A percentile compares a stretch with the other conserved stretches of the same genome.
Conservation (phyloP, 2,888 invertebrate species). For the Cinara cedri region DNA sequence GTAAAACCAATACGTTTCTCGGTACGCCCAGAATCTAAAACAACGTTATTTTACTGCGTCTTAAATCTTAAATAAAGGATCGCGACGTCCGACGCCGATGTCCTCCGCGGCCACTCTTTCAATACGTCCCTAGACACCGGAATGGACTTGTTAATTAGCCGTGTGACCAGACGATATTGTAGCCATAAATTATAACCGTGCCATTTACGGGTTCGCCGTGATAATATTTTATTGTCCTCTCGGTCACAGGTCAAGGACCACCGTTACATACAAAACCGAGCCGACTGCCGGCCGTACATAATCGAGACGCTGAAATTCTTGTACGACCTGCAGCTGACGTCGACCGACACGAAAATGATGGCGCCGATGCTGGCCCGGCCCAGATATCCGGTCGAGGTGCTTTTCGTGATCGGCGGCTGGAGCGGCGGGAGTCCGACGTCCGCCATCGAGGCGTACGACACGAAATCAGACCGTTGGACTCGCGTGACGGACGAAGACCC, state of each 20-base stretch:
- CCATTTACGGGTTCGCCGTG: background rate
- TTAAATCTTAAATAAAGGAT: no score
- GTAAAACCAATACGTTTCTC: no score
- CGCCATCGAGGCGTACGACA: constrained; percentile 87
- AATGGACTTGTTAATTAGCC: no score
- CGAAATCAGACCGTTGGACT: constrained; percentile 88
- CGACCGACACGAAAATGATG: constrained; percentile 60
- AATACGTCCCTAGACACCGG: no score
- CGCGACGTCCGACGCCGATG: no score
- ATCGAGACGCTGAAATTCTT: constrained; percentile 90
- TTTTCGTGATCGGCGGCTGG: constrained; percentile 86
- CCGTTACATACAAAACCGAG: constrained; percentile 81
- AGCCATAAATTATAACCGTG: no score
- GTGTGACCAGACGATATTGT: no score
- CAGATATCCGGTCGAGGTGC: constrained; percentile 84
- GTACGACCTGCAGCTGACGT: constrained; percentile 89
- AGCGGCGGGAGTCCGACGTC: constrained; percentile 76
- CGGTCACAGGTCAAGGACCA: constrained; percentile 74
- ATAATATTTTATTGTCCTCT: background rate
- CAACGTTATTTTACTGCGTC: no score
- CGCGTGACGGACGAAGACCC: constrained; percentile 65
- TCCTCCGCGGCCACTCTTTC: no score
- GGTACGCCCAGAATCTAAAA: no score
- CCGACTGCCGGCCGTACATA: constrained; percentile 84
- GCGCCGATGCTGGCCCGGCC: constrained; percentile 79